A percentile compares a stretch with the other conserved stretches of the same genome.
Evolutionary conservation across 1,140 invertebrate genomes (phyloP).

Genomic region (Drosophila ficusphila): DNA sequence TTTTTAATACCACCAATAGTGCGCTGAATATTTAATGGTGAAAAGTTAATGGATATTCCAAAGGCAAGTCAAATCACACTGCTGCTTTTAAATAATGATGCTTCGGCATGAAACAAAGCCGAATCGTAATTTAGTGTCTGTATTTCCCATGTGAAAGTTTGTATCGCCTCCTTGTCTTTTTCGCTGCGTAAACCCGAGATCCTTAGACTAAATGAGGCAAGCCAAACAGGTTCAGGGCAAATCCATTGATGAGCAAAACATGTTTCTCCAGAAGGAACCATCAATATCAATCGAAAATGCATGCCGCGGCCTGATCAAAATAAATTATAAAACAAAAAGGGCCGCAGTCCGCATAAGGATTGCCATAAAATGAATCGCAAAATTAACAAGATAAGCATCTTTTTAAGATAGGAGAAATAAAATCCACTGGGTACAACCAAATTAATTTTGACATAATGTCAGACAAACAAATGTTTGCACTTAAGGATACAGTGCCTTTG

Average conservation of each 20-base stretch:
- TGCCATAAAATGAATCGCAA: slow-evolving; percentile 51
- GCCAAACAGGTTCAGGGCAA: slow-evolving; percentile 37
- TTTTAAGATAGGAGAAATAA: slow-evolving; percentile 50
- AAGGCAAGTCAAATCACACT: slow-evolving; percentile 3
- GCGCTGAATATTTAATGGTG: slow-evolving; percentile 1
- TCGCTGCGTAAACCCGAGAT: slow-evolving; percentile 12
- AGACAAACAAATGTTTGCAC: slow-evolving; percentile 57
- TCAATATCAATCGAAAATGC: slow-evolving; percentile 57
- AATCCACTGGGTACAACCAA: slow-evolving; percentile 53
- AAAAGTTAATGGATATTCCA: slow-evolving; percentile 10
- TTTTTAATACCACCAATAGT: too few relatives aligned
- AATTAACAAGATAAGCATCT: slow-evolving; percentile 58
- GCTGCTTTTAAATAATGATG: slow-evolving; percentile 31
- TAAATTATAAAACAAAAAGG: slow-evolving; percentile 58
- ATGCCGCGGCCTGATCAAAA: slow-evolving; percentile 55
- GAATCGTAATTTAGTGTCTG: slow-evolving; percentile 28
- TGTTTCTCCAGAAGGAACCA: slow-evolving; percentile 49
- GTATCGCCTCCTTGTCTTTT: slow-evolving; percentile 38
- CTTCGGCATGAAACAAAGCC: slow-evolving; percentile 33
- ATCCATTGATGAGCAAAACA: slow-evolving; percentile 55
- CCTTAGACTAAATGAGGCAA: slow-evolving; percentile 40
- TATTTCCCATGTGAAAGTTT: slow-evolving; percentile 35
- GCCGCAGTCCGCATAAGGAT: slow-evolving; percentile 35
- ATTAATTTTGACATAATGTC: slow-evolving; percentile 59
- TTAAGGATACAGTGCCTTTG: slow-evolving; percentile 40